Percentiles rank a stretch among this genome's conserved stretches.
Evolutionary conservation across 2,113 vertebrate genomes (phyloP).

Genomic region (Rafetus swinhoei): DNA sequence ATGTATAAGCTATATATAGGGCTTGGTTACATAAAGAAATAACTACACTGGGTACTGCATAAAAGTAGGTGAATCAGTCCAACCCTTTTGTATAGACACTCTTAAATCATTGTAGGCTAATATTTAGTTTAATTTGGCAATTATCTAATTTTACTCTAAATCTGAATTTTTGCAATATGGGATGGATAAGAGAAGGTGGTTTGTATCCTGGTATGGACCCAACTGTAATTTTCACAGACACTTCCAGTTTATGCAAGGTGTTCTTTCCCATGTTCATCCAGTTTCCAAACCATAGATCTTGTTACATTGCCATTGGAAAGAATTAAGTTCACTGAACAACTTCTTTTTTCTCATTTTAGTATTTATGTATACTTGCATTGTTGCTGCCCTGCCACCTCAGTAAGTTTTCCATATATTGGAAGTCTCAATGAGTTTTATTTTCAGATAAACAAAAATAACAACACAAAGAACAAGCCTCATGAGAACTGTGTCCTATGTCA

Average conservation of each 20-base stretch:
- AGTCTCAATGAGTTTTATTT: neutral
- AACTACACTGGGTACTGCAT: neutral
- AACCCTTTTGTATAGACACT: neutral
- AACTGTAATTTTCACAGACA: neutral
- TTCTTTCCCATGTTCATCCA: neutral
- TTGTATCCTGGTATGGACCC: neutral
- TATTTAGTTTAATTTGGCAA: neutral
- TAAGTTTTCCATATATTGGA: neutral
- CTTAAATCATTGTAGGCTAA: neutral
- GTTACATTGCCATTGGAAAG: neutral
- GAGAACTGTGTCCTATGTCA: neutral
- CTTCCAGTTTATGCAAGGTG: neutral
- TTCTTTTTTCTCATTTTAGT: neutral
- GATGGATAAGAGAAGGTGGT: neutral
- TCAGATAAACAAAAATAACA: neutral
- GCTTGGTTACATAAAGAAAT: neutral
- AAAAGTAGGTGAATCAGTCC: neutral
- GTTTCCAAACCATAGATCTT: neutral
- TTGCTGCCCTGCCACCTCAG: neutral
- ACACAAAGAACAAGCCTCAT: slow-evolving; percentile 11
- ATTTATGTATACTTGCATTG: neutral
- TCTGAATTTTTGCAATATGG: neutral
- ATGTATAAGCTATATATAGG: neutral
- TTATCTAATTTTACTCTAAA: neutral
- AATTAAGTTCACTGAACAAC: neutral